Evolutionary conservation across 1,140 invertebrate species (phyloP).

Genomic region (Papilio machaon): DNA sequence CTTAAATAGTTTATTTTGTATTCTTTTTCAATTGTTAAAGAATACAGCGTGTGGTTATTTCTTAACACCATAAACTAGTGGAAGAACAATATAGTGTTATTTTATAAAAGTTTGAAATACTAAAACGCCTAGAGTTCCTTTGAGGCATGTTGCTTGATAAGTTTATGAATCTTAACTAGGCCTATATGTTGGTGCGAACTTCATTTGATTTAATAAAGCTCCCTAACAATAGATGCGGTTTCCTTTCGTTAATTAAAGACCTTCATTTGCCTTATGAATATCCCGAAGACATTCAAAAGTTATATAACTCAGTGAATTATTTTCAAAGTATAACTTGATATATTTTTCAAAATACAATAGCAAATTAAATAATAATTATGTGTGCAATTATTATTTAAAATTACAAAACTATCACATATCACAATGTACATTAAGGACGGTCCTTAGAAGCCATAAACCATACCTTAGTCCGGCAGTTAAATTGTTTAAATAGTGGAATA

Average conservation of each 20-base stretch:
- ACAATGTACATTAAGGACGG: too few species aligned
- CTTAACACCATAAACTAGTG: too few species aligned
- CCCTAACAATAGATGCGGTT: conserved; percentile 5
- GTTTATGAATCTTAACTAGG: conserved; percentile 51
- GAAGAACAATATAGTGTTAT: too few species aligned
- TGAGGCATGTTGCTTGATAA: conserved; percentile 45
- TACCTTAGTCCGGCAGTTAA: too few species aligned
- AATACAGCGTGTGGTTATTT: background rate
- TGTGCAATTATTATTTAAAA: too few species aligned
- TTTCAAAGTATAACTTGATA: background rate
- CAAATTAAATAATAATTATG: background rate
- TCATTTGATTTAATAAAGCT: conserved; percentile 46
- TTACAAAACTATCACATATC: too few species aligned
- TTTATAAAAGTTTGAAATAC: background rate
- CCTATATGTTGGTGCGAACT: conserved; percentile 39
- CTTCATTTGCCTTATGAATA: conserved; percentile 1
- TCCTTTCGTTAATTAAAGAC: conserved; percentile 33
- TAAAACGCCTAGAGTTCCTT: conserved; percentile 36
- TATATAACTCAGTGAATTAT: background rate
- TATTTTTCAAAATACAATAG: background rate
- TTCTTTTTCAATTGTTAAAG: background rate
- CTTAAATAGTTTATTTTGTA: background rate
- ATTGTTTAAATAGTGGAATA: background rate
- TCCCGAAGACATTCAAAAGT: background rate
- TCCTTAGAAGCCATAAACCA: too few species aligned